These are phyloP conservation scores for Enteromius trimaculatus DNA, from an alignment of 2,797 vertebrate genomes.

Conservation along the genomic window DNA sequence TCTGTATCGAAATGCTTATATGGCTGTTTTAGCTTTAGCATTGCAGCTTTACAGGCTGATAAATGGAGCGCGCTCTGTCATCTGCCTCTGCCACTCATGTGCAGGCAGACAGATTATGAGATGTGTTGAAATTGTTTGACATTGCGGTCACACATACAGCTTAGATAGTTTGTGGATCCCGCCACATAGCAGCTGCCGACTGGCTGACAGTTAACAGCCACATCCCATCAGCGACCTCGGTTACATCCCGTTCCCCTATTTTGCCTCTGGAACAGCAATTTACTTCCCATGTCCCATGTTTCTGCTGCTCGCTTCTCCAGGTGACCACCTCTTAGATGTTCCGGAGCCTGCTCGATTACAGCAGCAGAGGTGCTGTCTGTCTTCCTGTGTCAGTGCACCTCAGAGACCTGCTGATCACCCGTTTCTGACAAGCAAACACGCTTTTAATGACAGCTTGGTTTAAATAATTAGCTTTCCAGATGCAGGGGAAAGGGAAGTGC, in stretches of 20 bases:
- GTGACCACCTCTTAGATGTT: slow-evolving; percentile 29
- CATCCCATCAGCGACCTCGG: slow-evolving; percentile 8
- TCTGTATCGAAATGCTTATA: neutral
- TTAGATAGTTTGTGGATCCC: slow-evolving; percentile 26
- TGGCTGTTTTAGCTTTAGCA: slow-evolving; percentile 10
- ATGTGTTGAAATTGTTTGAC: slow-evolving; percentile 51
- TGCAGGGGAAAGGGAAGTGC: slow-evolving; percentile 18
- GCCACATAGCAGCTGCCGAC: slow-evolving; percentile 23
- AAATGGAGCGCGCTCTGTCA: slow-evolving; percentile 32
- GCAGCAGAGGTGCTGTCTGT: slow-evolving; percentile 27
- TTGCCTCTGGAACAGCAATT: slow-evolving; percentile 37
- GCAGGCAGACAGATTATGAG: slow-evolving; percentile 37
- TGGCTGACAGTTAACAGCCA: slow-evolving; percentile 29
- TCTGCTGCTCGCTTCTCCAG: slow-evolving; percentile 27
- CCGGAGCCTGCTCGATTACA: slow-evolving; percentile 19
- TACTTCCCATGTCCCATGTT: neutral
- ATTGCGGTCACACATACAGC: slow-evolving; percentile 37
- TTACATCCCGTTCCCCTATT: slow-evolving; percentile 18
- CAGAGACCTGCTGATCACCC: slow-evolving; percentile 11
- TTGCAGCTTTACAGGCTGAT: slow-evolving; percentile 39
- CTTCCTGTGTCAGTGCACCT: slow-evolving; percentile 18
- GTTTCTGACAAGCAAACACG: slow-evolving; percentile 46
- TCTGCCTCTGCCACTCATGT: slow-evolving; percentile 41
- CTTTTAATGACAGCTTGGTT: slow-evolving; percentile 48
- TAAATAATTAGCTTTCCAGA: slow-evolving; percentile 59